Evolutionary conservation across 2,113 vertebrate genomes (phyloP), one percentile per base, ranked within the genome.

Genomic region (Pitta sordida): DNA sequence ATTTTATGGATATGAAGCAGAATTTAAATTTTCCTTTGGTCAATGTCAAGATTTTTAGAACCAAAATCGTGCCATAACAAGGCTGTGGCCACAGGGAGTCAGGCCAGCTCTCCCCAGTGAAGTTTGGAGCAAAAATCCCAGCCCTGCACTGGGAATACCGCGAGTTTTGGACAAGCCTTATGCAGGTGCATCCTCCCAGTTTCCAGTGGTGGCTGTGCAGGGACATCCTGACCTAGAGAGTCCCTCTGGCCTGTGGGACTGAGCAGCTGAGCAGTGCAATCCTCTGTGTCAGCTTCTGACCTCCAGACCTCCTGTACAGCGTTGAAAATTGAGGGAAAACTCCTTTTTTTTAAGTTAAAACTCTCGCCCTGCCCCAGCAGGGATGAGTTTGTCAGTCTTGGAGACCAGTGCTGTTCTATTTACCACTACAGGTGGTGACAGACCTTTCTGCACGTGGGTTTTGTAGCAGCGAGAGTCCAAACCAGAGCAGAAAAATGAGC

Each of bases 41-140:
- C 19, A 13, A 8, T 7, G 11, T 13, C 3, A 1, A 1, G 29
- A 10, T 53, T 73, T 43, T 27, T 5, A 10, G 34, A 39, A 48
- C 4, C 4, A 1, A 26, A 60, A 15, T 3, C 1, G 0, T 67
- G 52, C 52, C n/a, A 0, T 76, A 7, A 5, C 21, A 7, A 43
- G n/a, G 65, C 53, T 0, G 0, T 36, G 86, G 3, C 83, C 93
- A 78, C 95, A 63, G 6, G 95, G 93, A 83, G 83, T 93, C 94
- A 95, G 91, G 60, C 60, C 93, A 86, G 93, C 80, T 92, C 85
- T 95, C 83, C 86, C 83, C 76, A 21, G 7, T 1, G 41, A 79
- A 44, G 27, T 85, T 79, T 3, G 1, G n/a, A 41, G 73, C 55
- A 8, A 64, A 70, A 18, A 2, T 55, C 27, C 46, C 32, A 51